Base-by-base conservation (phyloP, 1,140 invertebrate genomes). In the Aphelinus certus region DNA sequence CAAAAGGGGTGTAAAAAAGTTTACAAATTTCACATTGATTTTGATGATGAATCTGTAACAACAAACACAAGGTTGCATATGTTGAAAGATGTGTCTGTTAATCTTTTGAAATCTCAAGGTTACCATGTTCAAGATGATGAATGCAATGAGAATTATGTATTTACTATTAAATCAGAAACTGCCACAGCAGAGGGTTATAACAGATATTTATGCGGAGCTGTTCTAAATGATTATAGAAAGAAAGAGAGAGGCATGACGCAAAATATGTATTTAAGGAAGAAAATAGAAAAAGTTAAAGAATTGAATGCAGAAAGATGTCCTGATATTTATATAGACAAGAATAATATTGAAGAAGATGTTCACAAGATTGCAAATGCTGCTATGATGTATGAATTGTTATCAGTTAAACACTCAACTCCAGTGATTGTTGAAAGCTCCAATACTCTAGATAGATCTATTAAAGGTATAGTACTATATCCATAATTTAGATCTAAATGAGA, bases 311-410 rank as follows among this genome's bases (percentile, higher is more conserved):
- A 88, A 7, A 84, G 88, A 60, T 83, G 88, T 60, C 83, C 89
- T 64, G 72, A 79, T 43, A 82, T 48, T 62, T 61, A 67, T 48
- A 70, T 71, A 5, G 63, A 70, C n/a, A 78, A 78, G 76, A 26
- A 77, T 1, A 74, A 79, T 64, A 74, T 65, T 83, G n/a, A 81
- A 47, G 75, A 80, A 46, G 78, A 84, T 71, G 77, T 87, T 76
- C 2, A 80, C 42, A 86, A 91, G 51, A 81, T 94, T 7, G 92
- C 92, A 1, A 84, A 88, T 73, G 91, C 92, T 26, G 89, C 90
- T 7, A 89, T 90, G 0, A 88, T 82, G 3, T 91, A 93, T 81
- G 92, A 94, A 82, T 83, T 94, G 62, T 82, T 93, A 3, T 88
- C 91, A 78, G 89, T 91, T 9, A 93, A 91, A 80, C 90, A 89